Evolutionary conservation across 2,888 invertebrate genomes (phyloP).

Genomic region (Strigamia maritima): DNA sequence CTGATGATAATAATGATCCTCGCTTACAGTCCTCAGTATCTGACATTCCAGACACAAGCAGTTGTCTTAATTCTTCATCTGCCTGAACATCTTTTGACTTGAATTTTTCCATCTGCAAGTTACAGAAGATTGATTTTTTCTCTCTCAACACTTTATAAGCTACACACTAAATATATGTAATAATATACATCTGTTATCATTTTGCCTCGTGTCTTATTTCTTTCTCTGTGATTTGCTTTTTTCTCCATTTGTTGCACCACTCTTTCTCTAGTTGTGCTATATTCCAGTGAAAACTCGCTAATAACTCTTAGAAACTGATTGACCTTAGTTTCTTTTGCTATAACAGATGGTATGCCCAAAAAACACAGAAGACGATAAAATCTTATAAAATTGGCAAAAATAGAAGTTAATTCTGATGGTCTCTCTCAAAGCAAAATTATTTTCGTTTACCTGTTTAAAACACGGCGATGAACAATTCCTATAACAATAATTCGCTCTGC

Average conservation of each 20-base stretch:
- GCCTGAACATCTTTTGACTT: constrained; percentile 68
- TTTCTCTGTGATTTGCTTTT: constrained; percentile 87
- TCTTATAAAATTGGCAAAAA: constrained; percentile 54
- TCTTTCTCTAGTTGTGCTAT: constrained; percentile 91
- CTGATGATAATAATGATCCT: constrained; percentile 41
- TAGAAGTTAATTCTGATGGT: background rate
- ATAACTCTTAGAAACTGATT: constrained; percentile 86
- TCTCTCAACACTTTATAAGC: background rate
- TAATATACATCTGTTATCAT: constrained; percentile 77
- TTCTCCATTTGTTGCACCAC: constrained; percentile 92
- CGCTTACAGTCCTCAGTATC: constrained; percentile 45
- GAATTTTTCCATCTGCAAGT: constrained; percentile 68
- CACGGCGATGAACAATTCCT: constrained; percentile 83
- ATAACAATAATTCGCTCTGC: constrained; percentile 95
- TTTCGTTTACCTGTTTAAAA: constrained; percentile 73
- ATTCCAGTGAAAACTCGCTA: constrained; percentile 96
- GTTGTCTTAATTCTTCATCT: constrained; percentile 71
- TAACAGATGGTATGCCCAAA: constrained; percentile 86
- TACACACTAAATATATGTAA: too few relatives aligned
- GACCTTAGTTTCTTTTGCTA: constrained; percentile 80
- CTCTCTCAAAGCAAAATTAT: background rate
- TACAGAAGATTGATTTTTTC: background rate
- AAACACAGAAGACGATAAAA: constrained; percentile 86
- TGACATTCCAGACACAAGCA: constrained; percentile 59
- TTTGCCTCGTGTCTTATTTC: constrained; percentile 96